Evolutionary conservation across 92 coral and sea anemone species (phyloP).

Genomic region (Plumapathes pennacea): DNA sequence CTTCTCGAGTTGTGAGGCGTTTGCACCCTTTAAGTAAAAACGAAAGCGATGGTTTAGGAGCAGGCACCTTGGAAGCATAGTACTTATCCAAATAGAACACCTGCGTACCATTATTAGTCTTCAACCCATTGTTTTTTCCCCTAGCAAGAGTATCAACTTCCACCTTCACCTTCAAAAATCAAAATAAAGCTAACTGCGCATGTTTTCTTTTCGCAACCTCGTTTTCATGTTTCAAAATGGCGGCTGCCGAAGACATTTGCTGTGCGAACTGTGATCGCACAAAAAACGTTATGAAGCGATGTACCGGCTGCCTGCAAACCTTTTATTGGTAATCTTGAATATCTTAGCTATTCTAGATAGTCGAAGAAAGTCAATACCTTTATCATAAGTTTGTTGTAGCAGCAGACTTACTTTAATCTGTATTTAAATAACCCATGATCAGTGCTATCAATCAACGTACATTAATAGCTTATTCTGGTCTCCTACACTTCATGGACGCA

Average conservation of each 20-base stretch:
- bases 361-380: too few relatives aligned
- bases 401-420: background rate
- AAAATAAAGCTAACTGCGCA: slow-evolving; percentile 12
- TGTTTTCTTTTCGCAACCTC: background rate
- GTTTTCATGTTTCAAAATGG: slow-evolving; percentile 43
- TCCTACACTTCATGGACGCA: too few relatives aligned
- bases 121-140: slow-evolving; percentile 26
- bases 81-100: background rate
- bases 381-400: too few relatives aligned
- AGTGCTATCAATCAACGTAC: too few relatives aligned
- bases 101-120: slow-evolving; percentile 6
- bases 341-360: background rate
- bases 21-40: slow-evolving; percentile 73
- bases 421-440: background rate
- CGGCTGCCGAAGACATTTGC: slow-evolving; percentile 3
- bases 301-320: slow-evolving; percentile 66
- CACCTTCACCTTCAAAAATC: slow-evolving; percentile 13
- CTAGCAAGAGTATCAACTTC: too few relatives aligned
- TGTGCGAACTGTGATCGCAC: slow-evolving; percentile 67
- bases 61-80: background rate
- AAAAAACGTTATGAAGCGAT: slow-evolving; percentile 75
- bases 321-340: slow-evolving; percentile 70
- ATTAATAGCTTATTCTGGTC: too few relatives aligned
- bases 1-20: slow-evolving; percentile 96
- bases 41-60: background rate